Percentiles rank a stretch among this genome's conserved stretches.
phyloP scores from a whole-genome alignment of 1,140 invertebrate species.

The Panagrolaimus sp. region DNA sequence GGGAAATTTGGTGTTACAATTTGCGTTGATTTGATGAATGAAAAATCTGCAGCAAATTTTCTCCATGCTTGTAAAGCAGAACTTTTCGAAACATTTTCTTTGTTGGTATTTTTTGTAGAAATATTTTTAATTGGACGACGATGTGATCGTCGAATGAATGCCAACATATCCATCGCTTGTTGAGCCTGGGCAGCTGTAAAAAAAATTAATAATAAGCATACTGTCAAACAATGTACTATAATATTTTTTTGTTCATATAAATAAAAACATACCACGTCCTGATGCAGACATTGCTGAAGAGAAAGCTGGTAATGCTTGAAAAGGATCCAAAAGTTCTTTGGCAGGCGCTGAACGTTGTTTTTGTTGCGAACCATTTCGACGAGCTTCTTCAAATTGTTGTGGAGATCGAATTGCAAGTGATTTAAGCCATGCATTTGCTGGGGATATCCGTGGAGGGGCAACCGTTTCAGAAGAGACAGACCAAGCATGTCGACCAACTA shows the following conservation, averaged over 20 bases:
- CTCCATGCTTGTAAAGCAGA: conserved; percentile 25
- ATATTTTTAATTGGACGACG: conserved; percentile 19
- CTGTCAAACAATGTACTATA: too few species aligned
- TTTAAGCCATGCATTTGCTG: conserved; percentile 5
- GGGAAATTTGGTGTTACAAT: conserved; percentile 32
- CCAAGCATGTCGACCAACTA: background rate
- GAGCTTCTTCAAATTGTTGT: background rate
- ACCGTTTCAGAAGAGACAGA: background rate
- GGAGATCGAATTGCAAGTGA: background rate
- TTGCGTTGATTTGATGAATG: conserved; percentile 24
- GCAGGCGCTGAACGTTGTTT: background rate
- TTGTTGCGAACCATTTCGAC: background rate
- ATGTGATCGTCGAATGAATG: conserved; percentile 23
- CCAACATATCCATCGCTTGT: conserved; percentile 21
- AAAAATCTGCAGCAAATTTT: conserved; percentile 34
- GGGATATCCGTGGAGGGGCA: background rate
- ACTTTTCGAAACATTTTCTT: background rate
- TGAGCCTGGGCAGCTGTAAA: conserved; percentile 13
- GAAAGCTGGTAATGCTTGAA: background rate
- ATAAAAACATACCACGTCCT: too few species aligned
- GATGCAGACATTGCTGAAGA: background rate
- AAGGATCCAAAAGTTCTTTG: background rate
- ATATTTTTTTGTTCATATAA: too few species aligned
- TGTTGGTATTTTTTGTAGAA: background rate
- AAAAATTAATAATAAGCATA: too few species aligned